Percentiles rank a stretch among this genome's conserved stretches.
These are phyloP conservation scores for Meda fulgida DNA, from an alignment of 2,797 vertebrate species.

Conservation along the genomic window DNA sequence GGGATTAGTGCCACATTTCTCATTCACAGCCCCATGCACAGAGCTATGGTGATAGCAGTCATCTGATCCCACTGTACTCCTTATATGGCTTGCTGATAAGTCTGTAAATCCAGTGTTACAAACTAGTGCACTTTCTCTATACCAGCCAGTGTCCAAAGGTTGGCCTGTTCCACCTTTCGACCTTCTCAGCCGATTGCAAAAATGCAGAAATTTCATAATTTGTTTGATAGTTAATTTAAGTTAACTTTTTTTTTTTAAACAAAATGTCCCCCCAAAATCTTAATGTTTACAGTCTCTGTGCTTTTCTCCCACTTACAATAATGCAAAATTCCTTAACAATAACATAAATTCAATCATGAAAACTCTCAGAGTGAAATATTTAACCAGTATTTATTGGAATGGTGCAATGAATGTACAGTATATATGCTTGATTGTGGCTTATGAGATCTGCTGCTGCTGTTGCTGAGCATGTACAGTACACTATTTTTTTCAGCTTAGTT, in stretches of 20 bases:
- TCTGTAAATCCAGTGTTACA: conserved; percentile 73
- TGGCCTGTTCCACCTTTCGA: neutral
- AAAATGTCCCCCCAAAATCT: neutral
- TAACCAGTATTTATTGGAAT: neutral
- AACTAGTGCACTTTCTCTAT: conserved; percentile 72
- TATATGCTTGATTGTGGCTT: neutral
- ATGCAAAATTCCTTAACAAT: neutral
- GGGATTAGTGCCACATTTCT: conserved; percentile 52
- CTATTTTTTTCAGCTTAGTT: neutral
- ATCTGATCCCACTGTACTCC: conserved; percentile 46
- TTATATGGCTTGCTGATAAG: conserved; percentile 69
- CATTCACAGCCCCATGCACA: conserved; percentile 25
- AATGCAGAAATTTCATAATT: neutral
- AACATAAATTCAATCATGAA: neutral
- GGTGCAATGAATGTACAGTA: neutral
- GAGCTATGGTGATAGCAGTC: conserved; percentile 49
- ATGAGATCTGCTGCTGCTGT: neutral
- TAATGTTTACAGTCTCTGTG: neutral
- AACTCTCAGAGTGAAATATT: neutral
- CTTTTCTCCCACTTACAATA: neutral
- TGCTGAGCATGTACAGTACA: neutral
- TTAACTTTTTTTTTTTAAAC: neutral
- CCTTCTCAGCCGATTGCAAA: neutral
- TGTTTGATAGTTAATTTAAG: neutral
- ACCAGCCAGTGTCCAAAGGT: conserved; percentile 63